These are phyloP conservation scores for Hoplostethus atlanticus DNA, from an alignment of 2,797 vertebrate genomes.

Conservation along the genomic window DNA sequence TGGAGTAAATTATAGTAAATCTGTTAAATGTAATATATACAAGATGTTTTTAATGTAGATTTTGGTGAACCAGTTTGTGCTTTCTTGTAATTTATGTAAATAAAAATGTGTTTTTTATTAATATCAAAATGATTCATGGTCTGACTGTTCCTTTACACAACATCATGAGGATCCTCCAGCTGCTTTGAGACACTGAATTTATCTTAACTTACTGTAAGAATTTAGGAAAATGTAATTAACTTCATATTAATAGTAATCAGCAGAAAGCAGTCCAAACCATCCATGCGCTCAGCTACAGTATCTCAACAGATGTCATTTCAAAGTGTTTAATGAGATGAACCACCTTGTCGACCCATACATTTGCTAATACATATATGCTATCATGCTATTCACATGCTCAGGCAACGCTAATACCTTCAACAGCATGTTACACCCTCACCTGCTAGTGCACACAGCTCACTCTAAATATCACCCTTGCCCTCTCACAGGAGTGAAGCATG, in stretches of 20 bases:
- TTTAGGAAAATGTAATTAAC: background rate
- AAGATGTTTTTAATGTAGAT: conserved; percentile 87
- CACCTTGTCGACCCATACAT: no score
- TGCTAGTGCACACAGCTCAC: no score
- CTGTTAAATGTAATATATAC: conserved; percentile 86
- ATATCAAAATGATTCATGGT: conserved; percentile 55
- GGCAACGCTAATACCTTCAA: no score
- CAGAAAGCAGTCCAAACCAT: no score
- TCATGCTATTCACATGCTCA: no score
- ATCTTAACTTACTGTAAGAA: conserved; percentile 2
- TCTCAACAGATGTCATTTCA: no score
- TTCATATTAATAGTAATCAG: background rate
- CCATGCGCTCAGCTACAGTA: no score
- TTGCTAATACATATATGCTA: no score
- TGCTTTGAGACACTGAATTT: background rate
- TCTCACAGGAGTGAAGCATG: background rate
- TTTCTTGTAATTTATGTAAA: conserved; percentile 94
- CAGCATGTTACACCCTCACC: no score
- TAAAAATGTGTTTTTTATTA: conserved; percentile 88
- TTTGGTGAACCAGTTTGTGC: conserved; percentile 89
- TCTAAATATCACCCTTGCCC: no score
- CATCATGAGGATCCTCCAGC: background rate
- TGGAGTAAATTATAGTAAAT: conserved; percentile 83
- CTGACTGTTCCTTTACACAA: conserved; percentile 38
- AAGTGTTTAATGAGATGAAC: no score